These are phyloP conservation scores for Hemichromis elongatus DNA, from an alignment of 2,113 vertebrate genomes.

Conservation along the genomic window DNA sequence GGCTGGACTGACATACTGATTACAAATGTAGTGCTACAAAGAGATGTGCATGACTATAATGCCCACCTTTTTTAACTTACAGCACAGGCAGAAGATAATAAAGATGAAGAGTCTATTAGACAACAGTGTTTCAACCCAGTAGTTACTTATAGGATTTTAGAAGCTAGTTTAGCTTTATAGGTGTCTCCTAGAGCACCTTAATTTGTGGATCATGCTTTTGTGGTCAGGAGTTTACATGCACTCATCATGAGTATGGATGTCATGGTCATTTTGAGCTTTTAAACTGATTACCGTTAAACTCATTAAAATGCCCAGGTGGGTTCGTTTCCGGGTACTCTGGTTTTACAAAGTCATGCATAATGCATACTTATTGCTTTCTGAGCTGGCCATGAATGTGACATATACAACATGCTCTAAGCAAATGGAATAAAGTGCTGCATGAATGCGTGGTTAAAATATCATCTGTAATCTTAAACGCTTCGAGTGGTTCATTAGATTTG, in stretches of 20 bases:
- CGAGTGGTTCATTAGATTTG: not conserved
- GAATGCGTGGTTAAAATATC: not conserved
- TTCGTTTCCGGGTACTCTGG: not conserved
- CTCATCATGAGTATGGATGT: not conserved
- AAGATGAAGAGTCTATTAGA: not conserved
- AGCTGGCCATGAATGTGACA: not conserved
- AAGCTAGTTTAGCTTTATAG: not conserved
- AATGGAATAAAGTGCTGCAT: not conserved
- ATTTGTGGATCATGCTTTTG: not conserved
- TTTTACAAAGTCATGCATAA: not conserved
- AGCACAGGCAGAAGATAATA: not conserved
- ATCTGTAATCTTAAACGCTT: not conserved
- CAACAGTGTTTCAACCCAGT: not conserved
- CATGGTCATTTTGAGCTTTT: not conserved
- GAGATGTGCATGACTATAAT: not conserved
- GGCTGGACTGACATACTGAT: not conserved
- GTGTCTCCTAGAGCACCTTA: not conserved
- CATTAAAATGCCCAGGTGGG: not conserved
- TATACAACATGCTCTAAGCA: not conserved
- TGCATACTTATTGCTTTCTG: not conserved
- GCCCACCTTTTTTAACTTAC: not conserved
- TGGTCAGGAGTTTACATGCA: not conserved
- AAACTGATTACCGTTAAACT: not conserved
- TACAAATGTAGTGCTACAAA: not conserved
- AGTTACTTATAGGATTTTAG: not conserved